Base-by-base conservation (phyloP, 2,888 invertebrate species). In the Andrena fulva region DNA sequence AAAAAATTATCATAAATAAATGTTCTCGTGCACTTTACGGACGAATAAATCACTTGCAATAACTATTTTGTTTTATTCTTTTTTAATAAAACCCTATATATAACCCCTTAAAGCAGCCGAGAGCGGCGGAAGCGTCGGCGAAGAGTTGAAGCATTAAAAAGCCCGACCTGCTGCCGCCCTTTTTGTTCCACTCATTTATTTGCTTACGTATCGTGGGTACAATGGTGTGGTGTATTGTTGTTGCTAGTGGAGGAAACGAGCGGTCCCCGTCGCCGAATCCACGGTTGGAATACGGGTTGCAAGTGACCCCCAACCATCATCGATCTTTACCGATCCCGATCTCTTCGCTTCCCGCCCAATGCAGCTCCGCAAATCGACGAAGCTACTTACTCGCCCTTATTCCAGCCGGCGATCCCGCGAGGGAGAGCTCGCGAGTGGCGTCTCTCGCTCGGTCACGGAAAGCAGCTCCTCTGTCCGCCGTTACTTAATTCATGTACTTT, bases 171-270 rank as follows among this genome's bases (percentile, higher is more conserved):
- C 16, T 10, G 52, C 62, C 42, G 35, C 42, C 75, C 60, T 77
- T 77, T 62, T 78, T 69, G n/a, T 56, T 76, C 29, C 73, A 80
- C 71, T 87, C 75, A 72, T 85, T 77, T 84, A 82, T 81, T 85
- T 82, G 81, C 84, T 84, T 80, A 85, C 85, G 82, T 86, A 87
- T 87, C 78, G 72, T 83, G 85, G 85, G 83, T 85, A 87, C 84
- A 88, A 56, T 56, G 82, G 81, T 84, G 63, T 77, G 75, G 75
- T 56, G 79, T 77, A 77, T 5, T 31, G 77, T 75, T 70, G 68
- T 80, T 76, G 72, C 74, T 72, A 72, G 35, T 74, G 76, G 69
- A 81, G 67, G 24, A 8, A 24, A 56, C 16, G 42, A 42, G 42
- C 42, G 42, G 3, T 42, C 42, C 16, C 42, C 42, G 42, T 42